Evolutionary conservation across 2,888 invertebrate genomes (phyloP), one percentile per base, ranked within the genome.

Genomic region (Sesia apiformis): DNA sequence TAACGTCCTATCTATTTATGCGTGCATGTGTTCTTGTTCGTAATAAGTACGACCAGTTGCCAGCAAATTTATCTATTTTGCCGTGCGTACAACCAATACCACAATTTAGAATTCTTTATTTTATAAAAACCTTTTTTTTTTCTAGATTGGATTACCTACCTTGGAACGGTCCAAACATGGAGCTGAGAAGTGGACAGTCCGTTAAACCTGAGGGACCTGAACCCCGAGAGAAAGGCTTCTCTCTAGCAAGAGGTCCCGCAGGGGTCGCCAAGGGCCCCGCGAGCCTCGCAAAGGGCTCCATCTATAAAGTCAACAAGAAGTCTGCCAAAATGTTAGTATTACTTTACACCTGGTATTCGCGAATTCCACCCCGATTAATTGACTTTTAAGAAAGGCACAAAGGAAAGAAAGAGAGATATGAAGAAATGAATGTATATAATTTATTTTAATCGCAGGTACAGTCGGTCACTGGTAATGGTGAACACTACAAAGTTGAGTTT

Each of bases 141-240:
- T 38, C 38, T 71, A 96, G 96, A 57, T 93, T 93, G 60, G 95
- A 96, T 70, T 96, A 96, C 72, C 91, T 95, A 52, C 93, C 95
- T 4, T 96, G 96, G 96, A 93, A 94, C 62, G 96, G 96, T 0
- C 93, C 95, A 0, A 94, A 96, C 78, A 92, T 93, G 0, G 91
- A 90, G 52, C 78, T 93, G 8, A 80, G 91, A 4, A 78, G 79
- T 39, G 92, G 92, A 0, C 76, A 84, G n/a, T 78, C 83, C 56
- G 94, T 94, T 2, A 87, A 92, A 3, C 90, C 93, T 60, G 71
- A 86, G 40, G 87, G 84, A 0, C 82, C 90, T 0, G 84, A 79
- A 52, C 61, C 69, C 2, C 87, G 87, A 1, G 85, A 89, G 7
- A 74, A 70, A 51, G 53, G 61, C 1, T 55, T 57, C 8, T 84